Percentiles rank a stretch among this genome's conserved stretches.
Conservation (phyloP, 2,888 invertebrate species). For the Catocala fraxini region DNA sequence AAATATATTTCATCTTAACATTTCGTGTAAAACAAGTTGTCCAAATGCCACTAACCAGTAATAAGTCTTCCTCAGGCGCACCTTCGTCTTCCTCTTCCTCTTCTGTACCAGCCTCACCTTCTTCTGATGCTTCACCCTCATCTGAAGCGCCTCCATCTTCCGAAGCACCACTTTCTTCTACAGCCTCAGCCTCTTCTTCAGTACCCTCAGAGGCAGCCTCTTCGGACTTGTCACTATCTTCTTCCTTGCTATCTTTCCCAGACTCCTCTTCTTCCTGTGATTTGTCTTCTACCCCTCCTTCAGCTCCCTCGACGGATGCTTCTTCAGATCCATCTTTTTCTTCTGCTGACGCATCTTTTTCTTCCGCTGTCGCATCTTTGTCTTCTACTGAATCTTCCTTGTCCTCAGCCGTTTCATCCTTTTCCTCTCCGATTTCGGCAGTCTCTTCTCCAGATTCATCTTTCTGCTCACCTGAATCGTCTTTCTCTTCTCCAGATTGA, state of each 20-base stretch:
- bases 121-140: conserved; percentile 54
- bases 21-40: neutral
- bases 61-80: conserved; percentile 89
- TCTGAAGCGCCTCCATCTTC: conserved; percentile 24
- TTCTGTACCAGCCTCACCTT: conserved; percentile 30
- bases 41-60: conserved; percentile 81
- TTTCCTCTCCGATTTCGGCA: conserved; percentile 63
- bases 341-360: conserved; percentile 59
- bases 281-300: conserved; percentile 52
- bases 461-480: conserved; percentile 64
- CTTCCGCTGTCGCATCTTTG: conserved; percentile 55
- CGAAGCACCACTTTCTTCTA: conserved; percentile 41
- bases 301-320: conserved; percentile 57
- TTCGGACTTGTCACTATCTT: conserved; percentile 55
- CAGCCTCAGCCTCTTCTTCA: conserved; percentile 58
- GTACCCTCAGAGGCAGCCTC: conserved; percentile 55
- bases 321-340: conserved; percentile 14
- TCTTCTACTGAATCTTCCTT: conserved; percentile 68
- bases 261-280: conserved; percentile 51
- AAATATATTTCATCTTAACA: too few species aligned
- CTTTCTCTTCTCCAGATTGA: conserved; percentile 66
- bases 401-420: conserved; percentile 72
- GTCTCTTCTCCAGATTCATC: conserved; percentile 50
- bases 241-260: conserved; percentile 40
- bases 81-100: conserved; percentile 80